These are phyloP conservation scores for Campoplex nolae DNA, from an alignment of 2,888 invertebrate species.

Conservation along the genomic window DNA sequence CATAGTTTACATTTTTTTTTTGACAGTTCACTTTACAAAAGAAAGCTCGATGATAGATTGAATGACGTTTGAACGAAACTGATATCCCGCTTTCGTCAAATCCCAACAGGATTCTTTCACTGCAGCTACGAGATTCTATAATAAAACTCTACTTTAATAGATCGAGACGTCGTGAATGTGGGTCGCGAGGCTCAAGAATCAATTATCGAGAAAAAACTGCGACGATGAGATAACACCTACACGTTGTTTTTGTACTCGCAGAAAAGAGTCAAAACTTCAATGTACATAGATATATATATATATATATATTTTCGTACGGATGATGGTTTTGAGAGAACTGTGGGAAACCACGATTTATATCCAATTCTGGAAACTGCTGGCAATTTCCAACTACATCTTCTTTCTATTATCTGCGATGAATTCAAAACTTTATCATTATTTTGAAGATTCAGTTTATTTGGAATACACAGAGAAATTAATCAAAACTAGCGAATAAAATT, in stretches of 20 bases:
- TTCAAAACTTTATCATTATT: background rate
- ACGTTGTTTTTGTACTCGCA: constrained; percentile 24
- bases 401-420: background rate
- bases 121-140: constrained; percentile 43
- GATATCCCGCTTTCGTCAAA: constrained; percentile 59
- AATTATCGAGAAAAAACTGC: constrained; percentile 65
- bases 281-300: background rate
- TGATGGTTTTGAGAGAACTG: background rate
- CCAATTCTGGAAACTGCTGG: background rate
- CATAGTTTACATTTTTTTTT: background rate
- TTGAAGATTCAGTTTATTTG: background rate
- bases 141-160: constrained; percentile 53
- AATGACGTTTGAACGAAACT: constrained; percentile 37
- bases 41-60: background rate
- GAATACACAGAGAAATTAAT: background rate
- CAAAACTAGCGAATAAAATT: background rate
- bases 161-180: constrained; percentile 29
- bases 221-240: constrained; percentile 56
- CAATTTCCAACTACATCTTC: background rate
- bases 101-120: constrained; percentile 32
- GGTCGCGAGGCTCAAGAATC: constrained; percentile 64
- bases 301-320: background rate
- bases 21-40: background rate
- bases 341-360: background rate
- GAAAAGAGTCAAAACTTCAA: constrained; percentile 15